These are phyloP conservation scores for Chloroclysta siterata DNA, from an alignment of 2,888 invertebrate genomes.

Conservation along the genomic window DNA sequence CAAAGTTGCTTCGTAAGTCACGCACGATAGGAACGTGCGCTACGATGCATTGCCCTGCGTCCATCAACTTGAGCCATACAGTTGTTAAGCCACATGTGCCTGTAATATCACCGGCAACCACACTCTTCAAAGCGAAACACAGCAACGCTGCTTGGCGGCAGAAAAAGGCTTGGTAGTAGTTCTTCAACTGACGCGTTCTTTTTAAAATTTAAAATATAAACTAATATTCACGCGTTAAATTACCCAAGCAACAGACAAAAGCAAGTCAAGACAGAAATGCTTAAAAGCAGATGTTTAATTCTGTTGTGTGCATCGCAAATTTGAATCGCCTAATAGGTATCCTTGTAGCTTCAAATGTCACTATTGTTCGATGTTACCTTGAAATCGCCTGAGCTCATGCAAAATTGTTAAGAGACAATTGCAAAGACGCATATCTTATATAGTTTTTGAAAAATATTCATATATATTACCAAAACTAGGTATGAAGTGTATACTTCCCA, in stretches of 20 bases:
- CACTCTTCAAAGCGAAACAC: too few relatives aligned
- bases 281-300: background rate
- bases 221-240: background rate
- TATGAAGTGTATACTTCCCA: background rate
- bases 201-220: background rate
- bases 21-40: too few relatives aligned
- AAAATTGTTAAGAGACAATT: constrained; percentile 12
- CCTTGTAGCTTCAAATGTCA: constrained; percentile 5
- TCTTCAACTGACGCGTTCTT: too few relatives aligned
- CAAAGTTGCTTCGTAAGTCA: too few relatives aligned
- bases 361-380: constrained; percentile 15
- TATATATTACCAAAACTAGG: background rate
- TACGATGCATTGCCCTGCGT: too few relatives aligned
- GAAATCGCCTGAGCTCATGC: constrained; percentile 6
- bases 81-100: too few relatives aligned
- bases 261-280: background rate
- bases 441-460: background rate
- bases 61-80: too few relatives aligned
- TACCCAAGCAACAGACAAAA: background rate
- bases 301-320: constrained; percentile 2
- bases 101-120: too few relatives aligned
- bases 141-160: too few relatives aligned
- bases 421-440: constrained; percentile 1
- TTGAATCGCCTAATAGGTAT: background rate
- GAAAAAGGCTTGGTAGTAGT: too few relatives aligned